Conservation (phyloP, 2,113 vertebrate genomes). For the Macaca fascicularis region T2T-MFA8v1.1 NC_088385.1:30476001-30476500, state of each 20-base stretch:
- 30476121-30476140: no score
- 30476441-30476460: conserved; percentile 15
- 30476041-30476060: no score
- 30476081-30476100: no score
- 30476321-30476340: not conserved
- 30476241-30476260: not conserved
- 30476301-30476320: not conserved
- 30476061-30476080: no score
- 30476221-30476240: not conserved
- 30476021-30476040: no score
- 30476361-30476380: not conserved
- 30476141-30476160: no score
- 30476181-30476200: not conserved
- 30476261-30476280: not conserved
- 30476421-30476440: not conserved
- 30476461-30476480: not conserved
- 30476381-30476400: not conserved
- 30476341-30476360: not conserved
- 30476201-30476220: not conserved
- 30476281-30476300: not conserved
- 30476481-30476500: not conserved
- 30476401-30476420: not conserved
- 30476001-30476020: no score
- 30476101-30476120: no score
- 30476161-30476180: no score